Evolutionary conservation across 1,140 invertebrate species (phyloP).

Genomic region (Drosophila tani): DNA sequence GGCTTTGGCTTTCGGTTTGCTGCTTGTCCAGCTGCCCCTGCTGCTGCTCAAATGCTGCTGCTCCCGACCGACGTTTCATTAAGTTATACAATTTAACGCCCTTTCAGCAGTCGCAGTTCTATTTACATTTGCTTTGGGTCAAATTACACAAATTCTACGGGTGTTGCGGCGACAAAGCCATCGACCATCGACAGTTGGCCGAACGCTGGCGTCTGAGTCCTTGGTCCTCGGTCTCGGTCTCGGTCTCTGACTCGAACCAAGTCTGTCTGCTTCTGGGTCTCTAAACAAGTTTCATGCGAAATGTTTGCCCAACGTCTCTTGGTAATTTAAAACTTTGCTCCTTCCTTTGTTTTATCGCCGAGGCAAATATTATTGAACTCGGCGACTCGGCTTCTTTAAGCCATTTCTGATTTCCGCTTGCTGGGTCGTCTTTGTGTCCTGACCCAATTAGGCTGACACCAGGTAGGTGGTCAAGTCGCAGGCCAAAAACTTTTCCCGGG

Average conservation of each 20-base stretch:
- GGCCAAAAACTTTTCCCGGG: constrained; percentile 38
- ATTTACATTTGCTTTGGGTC: constrained; percentile 84
- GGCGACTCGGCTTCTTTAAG: constrained; percentile 17
- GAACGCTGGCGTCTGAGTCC: constrained; percentile 43
- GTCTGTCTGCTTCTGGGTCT: constrained; percentile 23
- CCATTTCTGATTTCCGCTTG: constrained; percentile 22
- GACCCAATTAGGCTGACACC: constrained; percentile 69
- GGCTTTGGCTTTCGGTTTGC: constrained; percentile 70
- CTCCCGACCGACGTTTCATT: constrained; percentile 69
- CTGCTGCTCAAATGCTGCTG: constrained; percentile 24
- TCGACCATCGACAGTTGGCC: constrained; percentile 58
- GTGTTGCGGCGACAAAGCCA: constrained; percentile 80
- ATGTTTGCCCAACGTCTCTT: constrained; percentile 65
- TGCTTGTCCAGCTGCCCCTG: constrained; percentile 58
- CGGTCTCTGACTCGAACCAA: not conserved
- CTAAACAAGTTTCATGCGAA: constrained; percentile 73
- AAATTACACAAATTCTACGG: constrained; percentile 84
- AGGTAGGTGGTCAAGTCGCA: constrained; percentile 36
- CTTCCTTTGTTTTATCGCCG: constrained; percentile 58
- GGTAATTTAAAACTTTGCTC: constrained; percentile 75
- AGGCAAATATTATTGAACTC: constrained; percentile 75
- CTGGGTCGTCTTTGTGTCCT: constrained; percentile 21
- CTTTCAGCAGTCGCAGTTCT: constrained; percentile 80
- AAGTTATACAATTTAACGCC: constrained; percentile 84
- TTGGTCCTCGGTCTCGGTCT: not conserved